These are phyloP conservation scores for Drosophila robusta DNA, from an alignment of 2,888 invertebrate genomes.

Conservation along the genomic window DNA sequence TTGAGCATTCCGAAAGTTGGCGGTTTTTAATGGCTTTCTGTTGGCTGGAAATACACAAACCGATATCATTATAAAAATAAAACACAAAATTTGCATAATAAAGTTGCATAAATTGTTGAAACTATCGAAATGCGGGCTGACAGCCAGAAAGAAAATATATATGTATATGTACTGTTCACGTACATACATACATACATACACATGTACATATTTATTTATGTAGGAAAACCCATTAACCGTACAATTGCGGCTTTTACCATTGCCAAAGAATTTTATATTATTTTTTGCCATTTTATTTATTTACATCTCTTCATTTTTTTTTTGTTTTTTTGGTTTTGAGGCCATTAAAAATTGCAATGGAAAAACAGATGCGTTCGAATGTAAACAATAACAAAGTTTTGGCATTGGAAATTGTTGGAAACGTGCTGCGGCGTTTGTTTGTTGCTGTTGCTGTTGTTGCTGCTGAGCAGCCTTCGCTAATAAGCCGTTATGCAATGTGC, in stretches of 20 bases:
- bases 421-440: constrained; percentile 57
- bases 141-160: neutral
- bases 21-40: constrained; percentile 40
- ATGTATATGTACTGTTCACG: neutral
- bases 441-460: constrained; percentile 17
- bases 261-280: constrained; percentile 14
- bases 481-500: constrained; percentile 78
- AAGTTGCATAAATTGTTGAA: constrained; percentile 12
- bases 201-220: too few relatives aligned
- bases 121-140: constrained; percentile 10
- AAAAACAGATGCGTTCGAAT: constrained; percentile 38
- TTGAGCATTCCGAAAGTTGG: constrained; percentile 41
- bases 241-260: constrained; percentile 18
- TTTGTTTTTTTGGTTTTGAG: constrained; percentile 6
- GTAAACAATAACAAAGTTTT: constrained; percentile 35
- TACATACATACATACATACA: neutral
- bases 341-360: constrained; percentile 37
- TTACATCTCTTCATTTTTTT: neutral
- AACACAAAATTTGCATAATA: constrained; percentile 19
- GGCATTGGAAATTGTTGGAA: constrained; percentile 57
- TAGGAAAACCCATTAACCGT: constrained; percentile 1
- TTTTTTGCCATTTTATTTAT: neutral
- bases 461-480: constrained; percentile 70
- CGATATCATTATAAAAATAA: neutral
- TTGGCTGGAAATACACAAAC: constrained; percentile 34